phyloP scores from a whole-genome alignment of 2,113 vertebrate genomes.

The Synodontis membranacea region DNA sequence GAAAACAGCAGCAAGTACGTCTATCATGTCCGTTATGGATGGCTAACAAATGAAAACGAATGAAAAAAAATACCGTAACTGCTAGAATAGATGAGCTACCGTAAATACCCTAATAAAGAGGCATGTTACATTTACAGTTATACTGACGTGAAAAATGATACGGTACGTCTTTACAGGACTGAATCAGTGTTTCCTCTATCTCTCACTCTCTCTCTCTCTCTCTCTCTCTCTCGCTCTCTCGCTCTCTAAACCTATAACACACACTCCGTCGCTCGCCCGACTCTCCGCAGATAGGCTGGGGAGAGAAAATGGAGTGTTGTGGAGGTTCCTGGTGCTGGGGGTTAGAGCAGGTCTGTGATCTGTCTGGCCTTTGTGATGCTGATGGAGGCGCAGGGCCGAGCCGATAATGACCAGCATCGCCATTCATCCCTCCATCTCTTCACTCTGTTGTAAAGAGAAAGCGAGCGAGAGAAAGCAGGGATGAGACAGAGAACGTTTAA shows the following conservation, averaged over 20 bases:
- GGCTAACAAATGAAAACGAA: neutral
- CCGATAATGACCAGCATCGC: slow-evolving; percentile 74
- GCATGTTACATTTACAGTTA: neutral
- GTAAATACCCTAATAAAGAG: neutral
- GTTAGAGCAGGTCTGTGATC: slow-evolving; percentile 55
- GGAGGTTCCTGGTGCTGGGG: slow-evolving; percentile 42
- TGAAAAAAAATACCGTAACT: neutral
- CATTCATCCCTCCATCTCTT: slow-evolving; percentile 73
- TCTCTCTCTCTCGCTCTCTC: neutral
- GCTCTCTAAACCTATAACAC: neutral
- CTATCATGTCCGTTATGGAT: too few relatives aligned
- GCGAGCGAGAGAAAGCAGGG: slow-evolving; percentile 39
- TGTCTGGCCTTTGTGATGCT: slow-evolving; percentile 75
- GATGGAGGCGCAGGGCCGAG: slow-evolving; percentile 64
- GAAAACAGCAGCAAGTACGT: too few relatives aligned
- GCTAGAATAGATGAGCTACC: neutral
- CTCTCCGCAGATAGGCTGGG: too few relatives aligned
- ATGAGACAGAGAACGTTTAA: slow-evolving; percentile 62
- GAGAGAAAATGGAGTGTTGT: slow-evolving; percentile 31
- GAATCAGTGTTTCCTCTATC: neutral
- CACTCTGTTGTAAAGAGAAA: slow-evolving; percentile 67
- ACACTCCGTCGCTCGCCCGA: neutral
- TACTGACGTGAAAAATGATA: neutral
- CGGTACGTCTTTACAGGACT: neutral
- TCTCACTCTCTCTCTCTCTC: neutral